These are phyloP conservation scores for Drosophila tsacasi DNA, from an alignment of 1,140 invertebrate genomes.

Conservation along the genomic window DNA sequence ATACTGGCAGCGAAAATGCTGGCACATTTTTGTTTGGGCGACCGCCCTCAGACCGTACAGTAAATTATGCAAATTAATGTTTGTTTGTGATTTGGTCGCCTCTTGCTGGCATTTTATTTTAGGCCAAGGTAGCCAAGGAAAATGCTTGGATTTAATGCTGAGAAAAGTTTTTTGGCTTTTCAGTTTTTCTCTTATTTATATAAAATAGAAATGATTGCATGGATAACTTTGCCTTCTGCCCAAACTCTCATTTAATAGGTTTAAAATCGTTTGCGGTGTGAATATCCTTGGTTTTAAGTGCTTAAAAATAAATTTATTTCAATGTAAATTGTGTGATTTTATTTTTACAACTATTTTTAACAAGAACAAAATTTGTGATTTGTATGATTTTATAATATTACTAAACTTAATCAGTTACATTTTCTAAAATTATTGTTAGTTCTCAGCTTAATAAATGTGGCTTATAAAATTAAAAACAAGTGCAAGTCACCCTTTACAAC, in stretches of 20 bases:
- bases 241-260: background rate
- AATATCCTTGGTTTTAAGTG: background rate
- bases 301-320: background rate
- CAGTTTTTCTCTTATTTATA: constrained; percentile 2
- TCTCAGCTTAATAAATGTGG: background rate
- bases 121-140: constrained; percentile 24
- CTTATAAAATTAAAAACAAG: too few relatives aligned
- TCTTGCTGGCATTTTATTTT: constrained; percentile 19
- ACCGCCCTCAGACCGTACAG: constrained; percentile 45
- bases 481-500: too few relatives aligned
- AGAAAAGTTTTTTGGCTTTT: constrained; percentile 11
- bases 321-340: background rate
- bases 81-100: constrained; percentile 69
- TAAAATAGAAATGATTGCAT: constrained; percentile 1
- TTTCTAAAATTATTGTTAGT: background rate
- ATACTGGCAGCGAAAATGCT: constrained; percentile 65
- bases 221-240: background rate
- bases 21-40: constrained; percentile 49
- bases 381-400: background rate
- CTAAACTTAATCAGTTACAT: too few relatives aligned
- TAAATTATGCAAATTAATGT: constrained; percentile 82
- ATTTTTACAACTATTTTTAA: background rate
- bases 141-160: constrained; percentile 23
- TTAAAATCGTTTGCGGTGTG: background rate
- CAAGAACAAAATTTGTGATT: too few relatives aligned